Base-by-base conservation (phyloP, 2,888 invertebrate genomes). In the Pristionchus arcanus region DNA sequence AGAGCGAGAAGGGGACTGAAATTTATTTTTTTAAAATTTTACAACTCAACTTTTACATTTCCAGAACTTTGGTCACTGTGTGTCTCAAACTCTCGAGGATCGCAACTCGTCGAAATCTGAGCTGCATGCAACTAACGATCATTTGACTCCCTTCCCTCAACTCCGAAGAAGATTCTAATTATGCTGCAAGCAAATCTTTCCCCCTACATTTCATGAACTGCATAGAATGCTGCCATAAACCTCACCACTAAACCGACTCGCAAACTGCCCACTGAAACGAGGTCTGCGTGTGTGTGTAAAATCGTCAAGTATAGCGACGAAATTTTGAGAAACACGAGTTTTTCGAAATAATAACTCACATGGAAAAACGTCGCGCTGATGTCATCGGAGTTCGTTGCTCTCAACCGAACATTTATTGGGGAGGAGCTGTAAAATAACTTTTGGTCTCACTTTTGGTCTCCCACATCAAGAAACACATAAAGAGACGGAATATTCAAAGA, bases 391-490 rank as follows among this genome's bases (percentile, higher is more conserved):
- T 19, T 16, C 31, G 68, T 19, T 71, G 68, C 21, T 25, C 71
- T 71, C 74, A 74, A 37, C 74, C 74, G 74, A 74, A 74, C 74
- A 74, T 74, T 74, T 37, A 74, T 74, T 74, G 74, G 34, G 5
- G 21, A 21, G 74, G 37, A 21, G 37, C 74, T 74, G 37, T 11
- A 49, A 49, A 49, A 49, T 13, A 13, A 49, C 9, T 49, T 13
- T 9, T 49, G 4, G 42, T 49, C 42, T 49, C 42, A 49, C 9
- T 49, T 13, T 9, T 49, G 4, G 42, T 49, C 42, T 49, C 42
- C n/a, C n/a, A n/a, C n/a, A n/a, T n/a, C n/a, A 49, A 49, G 42
- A 49, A 49, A 49, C 42, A 49, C 42, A 13, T 9, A 49, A 49
- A 3, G 42, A 7, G 42, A 9, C 42, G 0, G 42, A 49, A 11